phyloP scores from a whole-genome alignment of 2,113 vertebrate genomes.

The Aphyosemion australe region DNA sequence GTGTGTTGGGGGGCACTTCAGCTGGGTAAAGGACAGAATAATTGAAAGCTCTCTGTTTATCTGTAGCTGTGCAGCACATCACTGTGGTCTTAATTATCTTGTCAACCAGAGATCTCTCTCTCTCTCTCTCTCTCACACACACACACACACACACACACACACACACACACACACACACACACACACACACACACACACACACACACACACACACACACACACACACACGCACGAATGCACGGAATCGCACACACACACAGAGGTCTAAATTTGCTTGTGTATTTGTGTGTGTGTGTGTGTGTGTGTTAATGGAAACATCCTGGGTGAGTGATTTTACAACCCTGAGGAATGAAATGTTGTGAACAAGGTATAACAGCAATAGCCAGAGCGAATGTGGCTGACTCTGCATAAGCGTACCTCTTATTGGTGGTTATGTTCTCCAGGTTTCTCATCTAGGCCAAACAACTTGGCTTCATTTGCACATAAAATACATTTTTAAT shows the following conservation, averaged over 20 bases:
- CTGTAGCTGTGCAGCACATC: constrained; percentile 44
- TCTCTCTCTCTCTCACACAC: too few species aligned
- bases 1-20: constrained; percentile 2
- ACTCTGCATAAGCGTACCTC: neutral
- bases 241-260: constrained; percentile 5
- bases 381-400: neutral
- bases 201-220: too few species aligned
- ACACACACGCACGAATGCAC: neutral
- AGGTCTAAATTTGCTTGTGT: too few species aligned
- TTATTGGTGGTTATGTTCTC: too few species aligned
- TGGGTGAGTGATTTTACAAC: constrained; percentile 10
- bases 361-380: neutral
- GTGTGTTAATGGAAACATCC: constrained; percentile 4
- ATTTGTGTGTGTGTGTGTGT: neutral
- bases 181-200: too few species aligned
- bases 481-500: too few species aligned
- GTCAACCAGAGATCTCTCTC: constrained; percentile 47
- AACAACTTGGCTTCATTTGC: neutral
- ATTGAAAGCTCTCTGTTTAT: constrained; percentile 57
- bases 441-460: neutral
- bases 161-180: too few species aligned
- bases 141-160: too few species aligned
- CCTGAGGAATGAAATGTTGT: constrained; percentile 1
- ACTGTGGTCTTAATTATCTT: constrained; percentile 51
- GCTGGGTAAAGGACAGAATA: constrained; percentile 27